These are phyloP conservation scores for Rhagoletis pomonella DNA, from an alignment of 1,140 invertebrate species.

Conservation along the genomic window DNA sequence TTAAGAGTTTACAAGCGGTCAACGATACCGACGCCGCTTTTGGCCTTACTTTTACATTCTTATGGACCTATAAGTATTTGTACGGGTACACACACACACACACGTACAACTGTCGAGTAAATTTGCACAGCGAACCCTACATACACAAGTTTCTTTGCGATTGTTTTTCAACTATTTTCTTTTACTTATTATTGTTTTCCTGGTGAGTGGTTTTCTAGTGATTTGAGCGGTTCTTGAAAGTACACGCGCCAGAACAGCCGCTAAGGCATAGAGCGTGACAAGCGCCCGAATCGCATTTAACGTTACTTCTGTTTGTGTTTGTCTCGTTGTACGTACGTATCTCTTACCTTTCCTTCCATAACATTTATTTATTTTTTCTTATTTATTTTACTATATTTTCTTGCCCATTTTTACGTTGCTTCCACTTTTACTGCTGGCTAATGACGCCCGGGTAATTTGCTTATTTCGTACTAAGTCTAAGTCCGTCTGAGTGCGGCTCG, in stretches of 20 bases:
- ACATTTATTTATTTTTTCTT: background rate
- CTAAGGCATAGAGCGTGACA: background rate
- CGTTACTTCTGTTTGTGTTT: background rate
- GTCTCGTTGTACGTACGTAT: background rate
- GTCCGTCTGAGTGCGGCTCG: background rate
- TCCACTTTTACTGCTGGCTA: slow-evolving; percentile 21
- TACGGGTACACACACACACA: background rate
- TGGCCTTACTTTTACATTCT: background rate
- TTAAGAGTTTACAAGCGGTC: background rate
- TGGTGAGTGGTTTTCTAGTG: background rate
- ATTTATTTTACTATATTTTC: background rate
- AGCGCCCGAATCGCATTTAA: background rate
- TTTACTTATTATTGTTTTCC: slow-evolving; percentile 36
- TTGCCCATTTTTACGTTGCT: slow-evolving; percentile 5
- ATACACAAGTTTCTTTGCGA: background rate
- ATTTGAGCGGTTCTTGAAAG: background rate
- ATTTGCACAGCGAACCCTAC: background rate
- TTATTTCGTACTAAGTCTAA: background rate
- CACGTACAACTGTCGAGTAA: background rate
- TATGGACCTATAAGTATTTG: background rate
- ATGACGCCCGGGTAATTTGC: slow-evolving; percentile 14
- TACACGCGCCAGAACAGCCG: slow-evolving; percentile 17
- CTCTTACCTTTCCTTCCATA: background rate
- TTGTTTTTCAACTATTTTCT: background rate
- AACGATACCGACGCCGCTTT: background rate